phyloP scores from a whole-genome alignment of 2,113 vertebrate species.

The Tinamus guttatus region DNA sequence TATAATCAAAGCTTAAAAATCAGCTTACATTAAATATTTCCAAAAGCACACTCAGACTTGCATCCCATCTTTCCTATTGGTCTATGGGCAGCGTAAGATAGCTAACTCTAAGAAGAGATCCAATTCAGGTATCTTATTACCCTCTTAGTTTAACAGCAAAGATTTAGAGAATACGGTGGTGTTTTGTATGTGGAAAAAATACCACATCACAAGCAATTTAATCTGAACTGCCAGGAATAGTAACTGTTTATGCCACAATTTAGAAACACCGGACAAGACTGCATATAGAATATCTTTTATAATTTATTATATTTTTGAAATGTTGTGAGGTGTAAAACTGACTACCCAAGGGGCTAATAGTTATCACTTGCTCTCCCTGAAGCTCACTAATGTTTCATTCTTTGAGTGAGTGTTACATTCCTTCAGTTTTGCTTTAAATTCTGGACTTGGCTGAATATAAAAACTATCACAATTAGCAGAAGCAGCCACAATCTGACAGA shows the following conservation, averaged over 20 bases:
- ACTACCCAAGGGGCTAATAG: not conserved
- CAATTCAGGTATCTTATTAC: not conserved
- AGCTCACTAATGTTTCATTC: not conserved
- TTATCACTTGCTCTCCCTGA: not conserved
- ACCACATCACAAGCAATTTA: constrained; percentile 23
- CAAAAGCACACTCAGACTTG: not conserved
- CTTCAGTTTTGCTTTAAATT: not conserved
- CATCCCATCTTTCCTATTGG: not conserved
- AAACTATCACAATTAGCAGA: not conserved
- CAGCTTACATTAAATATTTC: not conserved
- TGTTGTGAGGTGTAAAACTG: not conserved
- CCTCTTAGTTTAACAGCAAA: not conserved
- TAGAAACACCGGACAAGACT: not conserved
- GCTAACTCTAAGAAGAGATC: not conserved
- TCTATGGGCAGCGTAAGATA: not conserved
- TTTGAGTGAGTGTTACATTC: not conserved
- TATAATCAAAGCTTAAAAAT: constrained; percentile 10
- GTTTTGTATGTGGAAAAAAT: constrained; percentile 14
- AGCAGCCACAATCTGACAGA: not conserved
- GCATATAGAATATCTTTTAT: not conserved
- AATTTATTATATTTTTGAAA: not conserved
- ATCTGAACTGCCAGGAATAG: not conserved
- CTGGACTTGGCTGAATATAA: not conserved
- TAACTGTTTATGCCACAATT: constrained; percentile 25
- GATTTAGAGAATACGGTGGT: not conserved